These are phyloP conservation scores for Fundulus diaphanus DNA, from an alignment of 2,797 vertebrate species.

Conservation along the genomic window DNA sequence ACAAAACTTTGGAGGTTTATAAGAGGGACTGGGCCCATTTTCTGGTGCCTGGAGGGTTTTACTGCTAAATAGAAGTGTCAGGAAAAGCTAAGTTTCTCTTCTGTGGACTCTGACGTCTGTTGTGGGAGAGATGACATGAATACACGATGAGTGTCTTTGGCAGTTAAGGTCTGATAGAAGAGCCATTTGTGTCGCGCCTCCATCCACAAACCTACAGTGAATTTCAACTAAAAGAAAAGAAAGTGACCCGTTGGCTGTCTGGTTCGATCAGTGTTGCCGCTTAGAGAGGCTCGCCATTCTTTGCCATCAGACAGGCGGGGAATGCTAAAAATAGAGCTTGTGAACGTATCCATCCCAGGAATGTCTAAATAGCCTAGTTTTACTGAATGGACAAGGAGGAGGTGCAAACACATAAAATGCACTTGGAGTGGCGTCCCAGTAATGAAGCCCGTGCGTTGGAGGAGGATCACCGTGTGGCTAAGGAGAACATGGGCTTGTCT, in stretches of 20 bases:
- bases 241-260: constrained; percentile 51
- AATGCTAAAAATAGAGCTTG: background rate
- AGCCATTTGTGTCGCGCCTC: constrained; percentile 43
- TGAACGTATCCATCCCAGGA: background rate
- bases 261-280: constrained; percentile 45
- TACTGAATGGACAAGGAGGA: constrained; percentile 18
- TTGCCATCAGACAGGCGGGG: background rate
- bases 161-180: constrained; percentile 59
- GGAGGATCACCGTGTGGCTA: constrained; percentile 26
- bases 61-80: constrained; percentile 58
- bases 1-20: background rate
- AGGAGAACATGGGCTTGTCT: constrained; percentile 30
- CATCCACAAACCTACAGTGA: constrained; percentile 31
- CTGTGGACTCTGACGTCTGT: constrained; percentile 37
- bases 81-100: constrained; percentile 47
- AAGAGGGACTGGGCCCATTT: constrained; percentile 17
- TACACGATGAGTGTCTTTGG: constrained; percentile 37
- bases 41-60: constrained; percentile 33
- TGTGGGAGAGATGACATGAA: constrained; percentile 38
- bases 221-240: constrained; percentile 45
- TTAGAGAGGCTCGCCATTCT: constrained; percentile 1
- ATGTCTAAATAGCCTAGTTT: constrained; percentile 23
- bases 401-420: constrained; percentile 31
- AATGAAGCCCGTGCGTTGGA: constrained; percentile 32
- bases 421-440: constrained; percentile 37